phyloP scores from a whole-genome alignment of 2,888 invertebrate species.

The Oithona nana region DNA sequence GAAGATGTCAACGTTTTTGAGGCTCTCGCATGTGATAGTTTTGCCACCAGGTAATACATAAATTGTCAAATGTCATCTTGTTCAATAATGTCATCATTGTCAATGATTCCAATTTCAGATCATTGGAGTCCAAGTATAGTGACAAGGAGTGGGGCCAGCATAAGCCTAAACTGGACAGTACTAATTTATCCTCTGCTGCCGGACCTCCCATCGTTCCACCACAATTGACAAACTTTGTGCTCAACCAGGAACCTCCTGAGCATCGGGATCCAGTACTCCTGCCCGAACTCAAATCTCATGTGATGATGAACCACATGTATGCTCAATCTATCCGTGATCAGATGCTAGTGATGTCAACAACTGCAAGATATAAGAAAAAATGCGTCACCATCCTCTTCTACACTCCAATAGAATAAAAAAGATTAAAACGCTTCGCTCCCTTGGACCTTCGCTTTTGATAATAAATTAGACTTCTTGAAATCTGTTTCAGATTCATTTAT shows the following conservation, averaged over 20 bases:
- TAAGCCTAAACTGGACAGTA: not conserved
- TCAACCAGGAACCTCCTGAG: slow-evolving; percentile 91
- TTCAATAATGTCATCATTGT: too few species aligned
- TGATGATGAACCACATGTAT: slow-evolving; percentile 97
- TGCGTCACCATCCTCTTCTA: slow-evolving; percentile 97
- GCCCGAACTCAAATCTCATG: slow-evolving; percentile 88
- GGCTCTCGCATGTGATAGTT: slow-evolving; percentile 80
- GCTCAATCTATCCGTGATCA: slow-evolving; percentile 98
- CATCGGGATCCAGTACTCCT: slow-evolving; percentile 69
- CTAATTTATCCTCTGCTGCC: not conserved
- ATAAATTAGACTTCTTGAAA: too few species aligned
- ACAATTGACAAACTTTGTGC: slow-evolving; percentile 89
- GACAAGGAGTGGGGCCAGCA: not conserved
- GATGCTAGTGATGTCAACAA: slow-evolving; percentile 98
- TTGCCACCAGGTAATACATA: not conserved
- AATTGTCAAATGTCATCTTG: too few species aligned
- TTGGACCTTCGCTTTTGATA: too few species aligned
- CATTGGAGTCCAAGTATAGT: slow-evolving; percentile 16
- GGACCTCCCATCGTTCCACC: slow-evolving; percentile 96
- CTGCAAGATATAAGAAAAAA: slow-evolving; percentile 93
- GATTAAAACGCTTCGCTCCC: too few species aligned
- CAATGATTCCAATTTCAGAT: too few species aligned
- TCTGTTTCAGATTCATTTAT: too few species aligned
- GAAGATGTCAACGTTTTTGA: slow-evolving; percentile 96
- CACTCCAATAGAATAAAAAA: too few species aligned